Conservation (phyloP, 1,140 invertebrate species). For the Dreissena rostriformis region DNA sequence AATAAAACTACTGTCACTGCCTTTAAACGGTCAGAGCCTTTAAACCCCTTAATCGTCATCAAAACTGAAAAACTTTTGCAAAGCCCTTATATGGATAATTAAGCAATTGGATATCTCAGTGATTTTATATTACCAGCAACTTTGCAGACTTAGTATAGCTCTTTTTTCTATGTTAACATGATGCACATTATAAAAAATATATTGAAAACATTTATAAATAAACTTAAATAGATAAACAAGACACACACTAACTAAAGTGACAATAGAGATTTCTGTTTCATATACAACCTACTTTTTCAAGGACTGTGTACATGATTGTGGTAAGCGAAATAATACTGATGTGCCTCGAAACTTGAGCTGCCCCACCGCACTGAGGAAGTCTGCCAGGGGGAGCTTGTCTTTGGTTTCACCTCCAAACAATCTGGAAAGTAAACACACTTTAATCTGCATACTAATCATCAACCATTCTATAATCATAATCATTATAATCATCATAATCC, state of each 20-base stretch:
- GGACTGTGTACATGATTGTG: constrained; percentile 73
- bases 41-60: no score
- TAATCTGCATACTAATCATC: no score
- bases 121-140: no score
- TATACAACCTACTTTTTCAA: constrained; percentile 66
- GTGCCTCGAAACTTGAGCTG: constrained; percentile 84
- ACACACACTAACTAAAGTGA: not conserved
- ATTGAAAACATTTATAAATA: not conserved
- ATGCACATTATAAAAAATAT: not conserved
- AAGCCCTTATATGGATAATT: no score
- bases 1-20: no score
- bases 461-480: no score
- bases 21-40: no score
- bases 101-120: no score
- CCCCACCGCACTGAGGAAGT: constrained; percentile 83
- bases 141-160: no score
- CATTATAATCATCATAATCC: no score
- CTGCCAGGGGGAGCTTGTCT: constrained; percentile 78
- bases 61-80: no score
- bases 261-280: not conserved
- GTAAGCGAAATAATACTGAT: constrained; percentile 82
- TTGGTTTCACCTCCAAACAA: constrained; percentile 79
- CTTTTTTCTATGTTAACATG: no score
- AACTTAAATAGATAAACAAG: not conserved
- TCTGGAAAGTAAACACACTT: constrained; percentile 62